phyloP scores from a whole-genome alignment of 2,797 vertebrate species.

The Acanthornis magna region DNA sequence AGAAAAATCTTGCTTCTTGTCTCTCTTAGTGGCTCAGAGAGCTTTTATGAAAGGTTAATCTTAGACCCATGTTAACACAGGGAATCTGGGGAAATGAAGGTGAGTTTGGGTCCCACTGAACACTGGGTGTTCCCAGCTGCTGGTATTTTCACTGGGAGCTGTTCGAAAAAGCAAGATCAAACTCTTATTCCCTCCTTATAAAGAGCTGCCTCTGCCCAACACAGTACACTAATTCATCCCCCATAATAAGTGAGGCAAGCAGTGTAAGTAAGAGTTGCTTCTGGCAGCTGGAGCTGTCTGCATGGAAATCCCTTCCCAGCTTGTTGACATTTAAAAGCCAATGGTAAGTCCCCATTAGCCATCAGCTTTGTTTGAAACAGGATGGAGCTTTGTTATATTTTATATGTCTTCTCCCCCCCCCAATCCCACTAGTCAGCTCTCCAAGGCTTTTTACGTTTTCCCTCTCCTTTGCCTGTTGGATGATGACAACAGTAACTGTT shows the following conservation, averaged over 20 bases:
- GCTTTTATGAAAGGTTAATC: constrained; percentile 15
- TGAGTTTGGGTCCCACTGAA: neutral
- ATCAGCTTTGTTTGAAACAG: neutral
- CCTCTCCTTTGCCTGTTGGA: neutral
- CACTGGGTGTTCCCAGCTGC: neutral
- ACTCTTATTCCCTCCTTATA: neutral
- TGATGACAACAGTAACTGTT: neutral
- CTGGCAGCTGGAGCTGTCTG: constrained; percentile 52
- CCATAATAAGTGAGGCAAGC: constrained; percentile 1
- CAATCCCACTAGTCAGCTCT: neutral
- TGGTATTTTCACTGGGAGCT: neutral
- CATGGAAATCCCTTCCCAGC: constrained; percentile 61
- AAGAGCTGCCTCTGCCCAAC: neutral
- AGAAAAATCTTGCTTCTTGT: neutral
- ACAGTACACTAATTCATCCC: neutral
- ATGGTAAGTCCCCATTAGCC: constrained; percentile 23
- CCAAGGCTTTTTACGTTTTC: neutral
- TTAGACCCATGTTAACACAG: neutral
- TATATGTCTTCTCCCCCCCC: neutral
- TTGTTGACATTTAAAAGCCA: constrained; percentile 67
- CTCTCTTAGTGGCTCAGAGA: neutral
- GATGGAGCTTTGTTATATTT: neutral
- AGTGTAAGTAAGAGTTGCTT: constrained; percentile 47
- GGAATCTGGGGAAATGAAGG: neutral
- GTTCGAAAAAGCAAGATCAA: neutral